Conservation (phyloP, 2,797 vertebrate genomes). For the Smutsia temminckii region DNA sequence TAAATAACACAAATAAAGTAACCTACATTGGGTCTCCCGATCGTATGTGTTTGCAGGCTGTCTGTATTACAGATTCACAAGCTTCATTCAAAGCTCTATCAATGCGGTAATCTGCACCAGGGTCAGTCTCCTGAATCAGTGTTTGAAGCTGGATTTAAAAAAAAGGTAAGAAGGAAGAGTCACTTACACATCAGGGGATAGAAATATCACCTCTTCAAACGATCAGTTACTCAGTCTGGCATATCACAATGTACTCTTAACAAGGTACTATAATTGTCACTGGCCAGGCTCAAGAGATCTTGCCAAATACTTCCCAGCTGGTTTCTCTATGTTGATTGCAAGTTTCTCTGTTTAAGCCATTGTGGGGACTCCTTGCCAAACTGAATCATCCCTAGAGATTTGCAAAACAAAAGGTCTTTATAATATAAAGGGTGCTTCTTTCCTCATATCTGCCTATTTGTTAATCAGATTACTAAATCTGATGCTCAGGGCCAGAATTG, state of each 20-base stretch:
- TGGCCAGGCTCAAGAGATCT: not conserved
- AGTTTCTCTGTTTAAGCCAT: not conserved
- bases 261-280: not conserved
- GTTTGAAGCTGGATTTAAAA: constrained; percentile 91
- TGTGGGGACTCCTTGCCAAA: not conserved
- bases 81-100: constrained; percentile 97
- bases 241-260: not conserved
- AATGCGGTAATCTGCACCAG: constrained; percentile 96
- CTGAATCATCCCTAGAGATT: not conserved
- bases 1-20: not conserved
- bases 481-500: not conserved
- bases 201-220: not conserved
- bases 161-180: not conserved
- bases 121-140: constrained; percentile 96
- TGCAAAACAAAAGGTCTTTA: not conserved
- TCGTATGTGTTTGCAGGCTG: constrained; percentile 98
- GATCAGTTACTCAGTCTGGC: not conserved
- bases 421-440: not conserved
- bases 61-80: constrained; percentile 98
- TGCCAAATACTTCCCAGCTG: not conserved
- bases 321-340: not conserved
- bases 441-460: not conserved
- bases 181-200: constrained; percentile 36
- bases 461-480: constrained; percentile 26
- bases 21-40: constrained; percentile 97